Evolutionary conservation across 1,140 invertebrate genomes (phyloP).

Genomic region (Saxidomus purpurata): DNA sequence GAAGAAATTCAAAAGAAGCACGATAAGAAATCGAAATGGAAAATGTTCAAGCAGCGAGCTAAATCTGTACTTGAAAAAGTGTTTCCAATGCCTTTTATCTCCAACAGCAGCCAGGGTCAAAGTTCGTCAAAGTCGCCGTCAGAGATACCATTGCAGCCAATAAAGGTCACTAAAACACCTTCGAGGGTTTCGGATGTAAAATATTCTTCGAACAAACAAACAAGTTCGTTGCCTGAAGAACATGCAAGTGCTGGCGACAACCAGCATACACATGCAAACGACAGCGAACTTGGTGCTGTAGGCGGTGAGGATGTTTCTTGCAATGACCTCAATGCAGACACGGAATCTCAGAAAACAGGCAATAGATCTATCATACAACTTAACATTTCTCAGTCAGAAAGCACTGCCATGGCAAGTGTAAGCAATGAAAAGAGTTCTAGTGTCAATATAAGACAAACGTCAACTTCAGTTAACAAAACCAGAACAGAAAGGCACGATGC

Average conservation of each 20-base stretch:
- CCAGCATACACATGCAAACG: neutral
- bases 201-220: no score
- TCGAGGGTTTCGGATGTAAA: neutral
- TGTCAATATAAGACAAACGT: no score
- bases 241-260: neutral
- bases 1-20: neutral
- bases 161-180: neutral
- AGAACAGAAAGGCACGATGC: no score
- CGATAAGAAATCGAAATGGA: constrained; percentile 19
- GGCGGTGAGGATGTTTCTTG: neutral
- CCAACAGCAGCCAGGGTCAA: neutral
- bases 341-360: neutral
- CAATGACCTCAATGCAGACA: neutral
- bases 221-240: neutral
- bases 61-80: neutral
- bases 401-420: neutral
- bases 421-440: no score
- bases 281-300: neutral
- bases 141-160: neutral
- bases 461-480: no score
- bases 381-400: neutral
- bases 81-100: neutral
- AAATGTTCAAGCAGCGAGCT: neutral
- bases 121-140: neutral
- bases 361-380: neutral